Evolutionary conservation across 2,888 invertebrate species (phyloP).

Genomic region (Morinoia aosen): DNA sequence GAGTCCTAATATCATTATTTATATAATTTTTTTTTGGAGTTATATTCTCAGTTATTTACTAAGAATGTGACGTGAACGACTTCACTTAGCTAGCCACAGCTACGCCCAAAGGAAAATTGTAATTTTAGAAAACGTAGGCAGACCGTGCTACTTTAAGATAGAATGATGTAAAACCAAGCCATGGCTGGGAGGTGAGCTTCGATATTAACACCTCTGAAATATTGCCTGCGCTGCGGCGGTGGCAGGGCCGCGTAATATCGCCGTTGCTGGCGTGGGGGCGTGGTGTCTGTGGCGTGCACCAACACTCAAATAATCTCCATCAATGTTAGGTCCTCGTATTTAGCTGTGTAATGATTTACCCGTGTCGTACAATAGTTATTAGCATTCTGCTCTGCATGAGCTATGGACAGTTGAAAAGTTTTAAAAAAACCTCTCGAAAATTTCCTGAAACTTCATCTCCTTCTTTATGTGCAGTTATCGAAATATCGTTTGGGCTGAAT

Average conservation of each 20-base stretch:
- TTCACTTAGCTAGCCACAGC: background rate
- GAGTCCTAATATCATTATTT: background rate
- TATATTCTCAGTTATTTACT: background rate
- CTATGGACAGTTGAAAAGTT: background rate
- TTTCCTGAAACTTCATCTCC: no score
- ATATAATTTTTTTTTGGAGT: background rate
- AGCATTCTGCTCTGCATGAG: background rate
- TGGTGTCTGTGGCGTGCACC: background rate
- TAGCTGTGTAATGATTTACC: background rate
- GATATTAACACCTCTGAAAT: slow-evolving; percentile 37
- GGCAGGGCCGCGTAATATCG: background rate
- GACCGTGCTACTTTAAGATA: background rate
- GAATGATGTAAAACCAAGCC: background rate
- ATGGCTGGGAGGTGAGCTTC: background rate
- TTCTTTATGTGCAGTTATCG: no score
- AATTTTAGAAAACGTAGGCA: background rate
- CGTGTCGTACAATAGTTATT: background rate
- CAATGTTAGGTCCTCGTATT: background rate
- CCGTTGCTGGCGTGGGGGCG: background rate
- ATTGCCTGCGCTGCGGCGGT: background rate
- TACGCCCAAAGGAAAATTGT: background rate
- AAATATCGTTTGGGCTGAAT: no score
- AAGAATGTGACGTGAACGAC: background rate
- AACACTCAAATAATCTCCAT: background rate
- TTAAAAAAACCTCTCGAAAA: background rate